These are phyloP conservation scores for Clarias gariepinus DNA, from an alignment of 2,113 vertebrate species.

Conservation along the genomic window DNA sequence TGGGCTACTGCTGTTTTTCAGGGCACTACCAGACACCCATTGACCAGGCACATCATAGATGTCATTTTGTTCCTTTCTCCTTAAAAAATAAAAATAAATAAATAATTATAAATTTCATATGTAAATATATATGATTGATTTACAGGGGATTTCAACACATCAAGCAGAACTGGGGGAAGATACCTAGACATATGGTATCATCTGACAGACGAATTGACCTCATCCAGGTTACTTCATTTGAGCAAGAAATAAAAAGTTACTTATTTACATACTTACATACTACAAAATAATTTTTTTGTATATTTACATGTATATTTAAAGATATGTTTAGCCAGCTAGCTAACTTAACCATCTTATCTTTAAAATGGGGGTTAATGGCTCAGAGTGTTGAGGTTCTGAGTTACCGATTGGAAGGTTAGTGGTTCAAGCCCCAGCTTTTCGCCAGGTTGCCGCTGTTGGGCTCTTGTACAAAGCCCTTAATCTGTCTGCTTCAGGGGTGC, in stretches of 20 bases:
- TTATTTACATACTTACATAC: background rate
- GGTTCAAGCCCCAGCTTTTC: too few relatives aligned
- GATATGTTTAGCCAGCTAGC: background rate
- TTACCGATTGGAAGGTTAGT: too few relatives aligned
- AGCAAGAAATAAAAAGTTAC: too few relatives aligned
- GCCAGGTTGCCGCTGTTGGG: too few relatives aligned
- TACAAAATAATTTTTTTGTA: background rate
- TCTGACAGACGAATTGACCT: background rate
- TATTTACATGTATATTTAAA: background rate
- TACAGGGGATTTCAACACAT: background rate
- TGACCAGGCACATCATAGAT: slow-evolving; percentile 59
- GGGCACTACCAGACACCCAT: slow-evolving; percentile 67
- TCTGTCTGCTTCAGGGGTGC: too few relatives aligned
- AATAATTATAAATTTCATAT: background rate
- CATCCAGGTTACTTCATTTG: background rate
- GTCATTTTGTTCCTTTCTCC: slow-evolving; percentile 72
- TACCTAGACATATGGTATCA: background rate
- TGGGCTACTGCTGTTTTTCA: background rate
- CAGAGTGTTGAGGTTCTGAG: too few relatives aligned
- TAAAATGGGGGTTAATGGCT: too few relatives aligned
- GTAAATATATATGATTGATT: background rate
- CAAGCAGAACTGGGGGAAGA: background rate
- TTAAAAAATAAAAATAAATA: slow-evolving; percentile 50
- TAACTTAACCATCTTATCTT: background rate
- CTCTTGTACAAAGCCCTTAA: too few relatives aligned